phyloP scores from a whole-genome alignment of 2,888 invertebrate species.

The Antitype chi region DNA sequence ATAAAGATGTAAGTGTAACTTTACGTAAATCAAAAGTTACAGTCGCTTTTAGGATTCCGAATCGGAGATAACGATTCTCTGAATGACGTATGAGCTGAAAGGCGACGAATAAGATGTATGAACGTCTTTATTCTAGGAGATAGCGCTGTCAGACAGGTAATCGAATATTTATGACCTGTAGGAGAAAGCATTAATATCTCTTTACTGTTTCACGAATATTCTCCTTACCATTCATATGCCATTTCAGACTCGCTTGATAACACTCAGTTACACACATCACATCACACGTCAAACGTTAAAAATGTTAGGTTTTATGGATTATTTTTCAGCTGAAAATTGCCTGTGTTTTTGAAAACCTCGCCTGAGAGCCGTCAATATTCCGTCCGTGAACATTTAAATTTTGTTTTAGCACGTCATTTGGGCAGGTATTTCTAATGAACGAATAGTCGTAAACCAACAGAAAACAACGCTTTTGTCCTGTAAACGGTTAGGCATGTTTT shows the following conservation, averaged over 20 bases:
- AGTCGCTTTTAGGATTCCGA: slow-evolving; percentile 21
- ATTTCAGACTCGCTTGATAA: slow-evolving; percentile 23
- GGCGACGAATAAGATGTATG: slow-evolving; percentile 20
- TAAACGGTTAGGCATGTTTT: slow-evolving; percentile 3
- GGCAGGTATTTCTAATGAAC: slow-evolving; percentile 26
- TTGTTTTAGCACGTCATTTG: slow-evolving; percentile 46
- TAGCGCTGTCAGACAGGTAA: slow-evolving; percentile 19
- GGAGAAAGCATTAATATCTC: slow-evolving; percentile 27
- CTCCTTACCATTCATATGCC: slow-evolving; percentile 26
- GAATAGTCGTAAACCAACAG: slow-evolving; percentile 13
- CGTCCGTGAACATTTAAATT: slow-evolving; percentile 28
- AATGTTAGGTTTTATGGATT: slow-evolving; percentile 8
- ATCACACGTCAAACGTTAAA: slow-evolving; percentile 9
- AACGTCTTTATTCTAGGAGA: slow-evolving; percentile 31
- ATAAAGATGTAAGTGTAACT: slow-evolving; percentile 2
- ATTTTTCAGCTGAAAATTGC: slow-evolving; percentile 15
- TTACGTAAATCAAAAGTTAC: slow-evolving; percentile 11
- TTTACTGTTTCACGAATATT: slow-evolving; percentile 31
- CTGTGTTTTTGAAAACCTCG: slow-evolving; percentile 31
- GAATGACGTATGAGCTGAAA: slow-evolving; percentile 39
- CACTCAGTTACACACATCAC: slow-evolving; percentile 3
- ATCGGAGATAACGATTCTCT: slow-evolving; percentile 34
- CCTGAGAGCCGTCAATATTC: slow-evolving; percentile 24
- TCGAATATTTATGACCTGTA: slow-evolving; percentile 51
- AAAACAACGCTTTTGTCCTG: slow-evolving; percentile 18